Conservation (phyloP, 2,113 vertebrate species). For the Erythrocebus patas region DNA sequence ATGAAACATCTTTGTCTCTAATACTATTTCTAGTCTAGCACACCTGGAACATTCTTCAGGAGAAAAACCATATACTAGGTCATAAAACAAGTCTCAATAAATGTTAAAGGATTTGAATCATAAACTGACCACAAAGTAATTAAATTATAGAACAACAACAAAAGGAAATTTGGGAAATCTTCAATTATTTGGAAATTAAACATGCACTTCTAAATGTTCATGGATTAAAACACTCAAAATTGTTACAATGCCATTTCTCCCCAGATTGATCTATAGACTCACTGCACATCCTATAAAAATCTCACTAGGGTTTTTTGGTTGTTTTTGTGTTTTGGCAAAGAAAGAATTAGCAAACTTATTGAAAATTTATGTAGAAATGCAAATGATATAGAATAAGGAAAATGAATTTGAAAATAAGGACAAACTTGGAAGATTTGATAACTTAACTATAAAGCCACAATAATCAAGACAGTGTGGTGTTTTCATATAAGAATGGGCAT, state of each 20-base stretch:
- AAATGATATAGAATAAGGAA: neutral
- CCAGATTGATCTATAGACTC: neutral
- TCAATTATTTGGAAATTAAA: conserved; percentile 25
- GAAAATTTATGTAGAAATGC: neutral
- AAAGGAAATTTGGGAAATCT: neutral
- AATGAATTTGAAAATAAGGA: neutral
- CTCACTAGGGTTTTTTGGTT: neutral
- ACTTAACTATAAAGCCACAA: neutral
- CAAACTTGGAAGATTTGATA: neutral
- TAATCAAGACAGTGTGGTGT: neutral
- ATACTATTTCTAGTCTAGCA: neutral
- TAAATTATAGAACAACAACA: neutral
- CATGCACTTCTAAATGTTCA: neutral
- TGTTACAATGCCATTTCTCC: neutral
- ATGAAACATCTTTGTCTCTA: neutral
- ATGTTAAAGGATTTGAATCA: neutral
- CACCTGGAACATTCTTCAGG: neutral
- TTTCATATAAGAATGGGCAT: neutral
- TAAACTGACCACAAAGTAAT: neutral
- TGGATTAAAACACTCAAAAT: neutral
- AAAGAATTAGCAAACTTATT: neutral
- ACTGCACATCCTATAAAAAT: neutral
- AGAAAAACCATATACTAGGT: neutral
- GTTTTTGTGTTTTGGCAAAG: neutral
- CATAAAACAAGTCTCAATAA: neutral